These are phyloP conservation scores for Calephelis nemesis DNA, from an alignment of 1,140 invertebrate species.

Conservation along the genomic window DNA sequence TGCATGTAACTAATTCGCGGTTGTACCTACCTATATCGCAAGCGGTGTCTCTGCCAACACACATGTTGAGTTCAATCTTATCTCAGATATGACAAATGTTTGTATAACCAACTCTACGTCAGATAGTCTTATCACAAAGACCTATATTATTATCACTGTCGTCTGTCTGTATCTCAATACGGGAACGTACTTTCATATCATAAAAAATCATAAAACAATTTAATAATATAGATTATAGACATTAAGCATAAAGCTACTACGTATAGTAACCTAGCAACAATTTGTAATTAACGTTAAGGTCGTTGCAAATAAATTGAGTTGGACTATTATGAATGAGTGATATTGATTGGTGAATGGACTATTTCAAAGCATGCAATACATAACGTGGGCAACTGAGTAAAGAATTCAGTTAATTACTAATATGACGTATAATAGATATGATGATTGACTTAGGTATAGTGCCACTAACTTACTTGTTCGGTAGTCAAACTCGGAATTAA, in stretches of 20 bases:
- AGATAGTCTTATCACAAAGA: constrained; percentile 19
- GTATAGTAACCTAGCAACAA: too few relatives aligned
- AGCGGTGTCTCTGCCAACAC: constrained; percentile 27
- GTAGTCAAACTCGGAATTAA: too few relatives aligned
- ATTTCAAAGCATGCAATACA: too few relatives aligned
- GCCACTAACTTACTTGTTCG: too few relatives aligned
- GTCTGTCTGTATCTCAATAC: neutral
- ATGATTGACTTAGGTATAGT: too few relatives aligned
- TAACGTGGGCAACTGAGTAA: too few relatives aligned
- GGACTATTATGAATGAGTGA: too few relatives aligned
- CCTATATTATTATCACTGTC: constrained; percentile 15
- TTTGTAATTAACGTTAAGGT: too few relatives aligned
- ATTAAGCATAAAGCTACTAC: too few relatives aligned
- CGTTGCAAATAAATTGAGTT: neutral
- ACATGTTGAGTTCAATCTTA: constrained; percentile 34
- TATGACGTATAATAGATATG: too few relatives aligned
- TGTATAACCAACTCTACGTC: constrained; percentile 32
- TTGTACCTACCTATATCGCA: neutral
- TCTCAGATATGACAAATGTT: constrained; percentile 26
- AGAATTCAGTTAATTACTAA: too few relatives aligned
- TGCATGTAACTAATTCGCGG: neutral
- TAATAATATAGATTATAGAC: neutral
- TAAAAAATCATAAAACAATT: constrained; percentile 19
- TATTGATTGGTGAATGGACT: too few relatives aligned
- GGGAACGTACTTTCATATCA: neutral